These are phyloP conservation scores for Eledona agricola DNA, from an alignment of 2,888 invertebrate species.

Conservation along the genomic window DNA sequence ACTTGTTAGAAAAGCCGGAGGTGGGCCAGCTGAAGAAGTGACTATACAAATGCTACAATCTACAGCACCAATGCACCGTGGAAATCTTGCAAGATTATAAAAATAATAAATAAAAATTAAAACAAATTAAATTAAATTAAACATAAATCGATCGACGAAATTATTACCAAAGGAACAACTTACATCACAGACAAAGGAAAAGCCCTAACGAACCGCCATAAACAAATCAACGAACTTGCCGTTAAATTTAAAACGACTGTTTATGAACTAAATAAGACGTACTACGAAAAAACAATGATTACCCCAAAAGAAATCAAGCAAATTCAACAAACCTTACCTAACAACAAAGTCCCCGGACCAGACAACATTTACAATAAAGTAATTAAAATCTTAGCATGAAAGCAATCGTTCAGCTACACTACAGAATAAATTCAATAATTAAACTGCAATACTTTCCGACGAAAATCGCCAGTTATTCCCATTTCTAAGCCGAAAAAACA, in stretches of 20 bases:
- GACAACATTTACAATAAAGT: conserved; percentile 24
- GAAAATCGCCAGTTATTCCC: conserved; percentile 41
- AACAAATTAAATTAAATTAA: too few species aligned
- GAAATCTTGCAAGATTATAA: too few species aligned
- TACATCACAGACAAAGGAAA: too few species aligned
- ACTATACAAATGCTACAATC: too few species aligned
- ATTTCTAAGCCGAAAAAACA: conserved; percentile 39
- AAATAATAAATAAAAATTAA: too few species aligned
- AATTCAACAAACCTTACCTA: conserved; percentile 27
- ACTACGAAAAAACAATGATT: neutral
- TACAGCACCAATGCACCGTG: too few species aligned
- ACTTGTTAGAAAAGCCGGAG: too few species aligned
- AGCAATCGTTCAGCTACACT: conserved; percentile 40
- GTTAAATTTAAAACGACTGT: neutral
- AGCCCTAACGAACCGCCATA: neutral
- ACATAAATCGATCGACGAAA: too few species aligned
- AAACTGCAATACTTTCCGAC: conserved; percentile 38
- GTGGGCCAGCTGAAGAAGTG: too few species aligned
- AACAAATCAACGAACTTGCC: neutral
- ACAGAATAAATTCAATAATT: conserved; percentile 39
- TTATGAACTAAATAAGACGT: neutral
- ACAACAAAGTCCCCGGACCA: conserved; percentile 33
- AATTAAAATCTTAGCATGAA: conserved; percentile 41
- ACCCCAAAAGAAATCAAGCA: conserved; percentile 4
- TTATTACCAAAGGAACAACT: too few species aligned